Evolutionary conservation across 2,797 vertebrate genomes (phyloP).

Genomic region (Tragelaphus oryx): DNA sequence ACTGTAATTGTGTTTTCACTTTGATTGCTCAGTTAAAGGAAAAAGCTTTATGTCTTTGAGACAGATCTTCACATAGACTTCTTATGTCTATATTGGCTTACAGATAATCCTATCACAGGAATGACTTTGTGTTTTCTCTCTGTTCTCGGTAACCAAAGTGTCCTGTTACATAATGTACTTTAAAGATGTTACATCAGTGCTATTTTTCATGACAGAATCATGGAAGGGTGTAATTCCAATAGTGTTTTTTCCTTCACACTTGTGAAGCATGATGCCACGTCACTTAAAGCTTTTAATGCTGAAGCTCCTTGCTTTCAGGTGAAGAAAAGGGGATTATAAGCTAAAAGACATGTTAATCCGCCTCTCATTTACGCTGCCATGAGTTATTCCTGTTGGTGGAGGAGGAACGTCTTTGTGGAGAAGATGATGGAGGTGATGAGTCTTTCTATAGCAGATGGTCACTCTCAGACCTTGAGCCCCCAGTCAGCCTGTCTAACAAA

Average conservation of each 20-base stretch:
- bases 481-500: no score
- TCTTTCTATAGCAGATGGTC: neutral
- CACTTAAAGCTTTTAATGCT: neutral
- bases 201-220: neutral
- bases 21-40: neutral
- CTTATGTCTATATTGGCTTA: neutral
- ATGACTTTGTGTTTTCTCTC: neutral
- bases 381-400: no score
- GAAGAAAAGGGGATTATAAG: neutral
- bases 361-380: accelerated
- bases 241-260: neutral
- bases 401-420: neutral
- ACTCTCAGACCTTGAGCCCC: accelerated
- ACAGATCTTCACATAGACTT: neutral
- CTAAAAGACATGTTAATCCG: neutral
- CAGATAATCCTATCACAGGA: neutral
- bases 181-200: neutral
- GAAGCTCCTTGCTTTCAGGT: neutral
- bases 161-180: neutral
- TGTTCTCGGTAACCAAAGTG: neutral
- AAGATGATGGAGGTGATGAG: accelerated
- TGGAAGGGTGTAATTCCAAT: no score
- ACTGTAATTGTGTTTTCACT: no score
- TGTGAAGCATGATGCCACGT: neutral
- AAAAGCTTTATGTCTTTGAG: neutral